Evolutionary conservation across 1,140 invertebrate genomes (phyloP).

Genomic region (Achatina immaculata): DNA sequence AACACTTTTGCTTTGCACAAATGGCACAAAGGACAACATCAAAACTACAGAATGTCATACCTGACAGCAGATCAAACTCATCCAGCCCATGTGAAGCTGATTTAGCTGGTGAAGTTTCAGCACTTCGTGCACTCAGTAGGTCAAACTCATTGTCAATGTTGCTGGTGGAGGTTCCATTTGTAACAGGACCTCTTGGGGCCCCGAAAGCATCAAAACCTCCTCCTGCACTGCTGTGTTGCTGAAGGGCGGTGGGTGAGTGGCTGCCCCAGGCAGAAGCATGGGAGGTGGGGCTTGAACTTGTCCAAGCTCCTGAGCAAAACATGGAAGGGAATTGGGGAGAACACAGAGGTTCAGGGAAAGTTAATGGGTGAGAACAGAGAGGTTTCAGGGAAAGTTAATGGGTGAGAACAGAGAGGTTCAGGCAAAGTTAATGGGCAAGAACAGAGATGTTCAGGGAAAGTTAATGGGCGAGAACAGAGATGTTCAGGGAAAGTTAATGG

Average conservation of each 20-base stretch:
- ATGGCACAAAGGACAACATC: too few species aligned
- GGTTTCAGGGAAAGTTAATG: not conserved
- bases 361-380: not conserved
- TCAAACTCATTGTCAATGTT: constrained; percentile 66
- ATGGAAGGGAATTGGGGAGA: not conserved
- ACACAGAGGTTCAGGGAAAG: too few species aligned
- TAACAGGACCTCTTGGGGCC: constrained; percentile 40
- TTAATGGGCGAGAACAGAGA: too few species aligned
- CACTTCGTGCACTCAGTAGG: constrained; percentile 57
- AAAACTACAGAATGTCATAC: not conserved
- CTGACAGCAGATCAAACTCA: constrained; percentile 41
- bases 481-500: too few species aligned
- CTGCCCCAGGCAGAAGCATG: constrained; percentile 48
- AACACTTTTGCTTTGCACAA: too few species aligned
- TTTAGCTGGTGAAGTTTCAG: constrained; percentile 52
- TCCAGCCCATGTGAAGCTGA: constrained; percentile 18
- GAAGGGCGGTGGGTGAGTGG: constrained; percentile 34
- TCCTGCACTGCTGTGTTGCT: constrained; percentile 9
- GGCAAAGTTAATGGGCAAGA: not conserved
- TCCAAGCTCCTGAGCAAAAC: constrained; percentile 20
- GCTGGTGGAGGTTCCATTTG: constrained; percentile 50
- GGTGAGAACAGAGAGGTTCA: not conserved
- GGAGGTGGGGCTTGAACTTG: constrained; percentile 34
- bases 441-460: too few species aligned
- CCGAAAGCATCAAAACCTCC: constrained; percentile 41